Percentiles rank a stretch among this genome's conserved stretches.
Conservation (phyloP, 2,888 invertebrate species). For the Orthosia cruda region DNA sequence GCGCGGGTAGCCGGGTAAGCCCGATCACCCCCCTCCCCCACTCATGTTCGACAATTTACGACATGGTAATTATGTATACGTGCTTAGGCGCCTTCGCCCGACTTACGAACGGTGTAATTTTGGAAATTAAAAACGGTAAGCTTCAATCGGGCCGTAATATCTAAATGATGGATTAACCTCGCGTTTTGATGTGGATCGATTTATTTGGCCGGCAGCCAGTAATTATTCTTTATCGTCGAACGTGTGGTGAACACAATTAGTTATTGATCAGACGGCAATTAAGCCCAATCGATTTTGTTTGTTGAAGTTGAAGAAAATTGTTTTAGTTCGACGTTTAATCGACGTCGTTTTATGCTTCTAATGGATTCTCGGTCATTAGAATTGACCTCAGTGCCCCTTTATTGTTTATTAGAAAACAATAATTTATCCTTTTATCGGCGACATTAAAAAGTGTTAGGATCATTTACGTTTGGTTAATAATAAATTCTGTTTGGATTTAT, state of each 20-base stretch:
- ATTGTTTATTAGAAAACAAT: slow-evolving; percentile 84
- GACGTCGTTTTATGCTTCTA: slow-evolving; percentile 86
- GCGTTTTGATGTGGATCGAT: slow-evolving; percentile 91
- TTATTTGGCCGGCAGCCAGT: slow-evolving; percentile 91
- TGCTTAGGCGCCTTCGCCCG: slow-evolving; percentile 84
- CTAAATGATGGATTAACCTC: slow-evolving; percentile 92
- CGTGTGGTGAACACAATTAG: slow-evolving; percentile 91
- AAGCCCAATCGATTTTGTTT: slow-evolving; percentile 91
- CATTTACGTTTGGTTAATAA: slow-evolving; percentile 58
- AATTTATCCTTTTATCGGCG: slow-evolving; percentile 73
- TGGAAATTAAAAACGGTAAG: slow-evolving; percentile 91
- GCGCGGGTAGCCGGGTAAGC: slow-evolving; percentile 75
- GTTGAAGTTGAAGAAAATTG: slow-evolving; percentile 91
- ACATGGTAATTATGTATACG: slow-evolving; percentile 89
- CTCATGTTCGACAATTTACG: slow-evolving; percentile 89
- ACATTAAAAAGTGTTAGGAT: slow-evolving; percentile 62
- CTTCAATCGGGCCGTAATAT: slow-evolving; percentile 90
- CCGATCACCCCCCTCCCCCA: slow-evolving; percentile 78
- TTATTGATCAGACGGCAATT: slow-evolving; percentile 91
- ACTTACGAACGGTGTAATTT: slow-evolving; percentile 87
- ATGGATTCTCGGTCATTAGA: slow-evolving; percentile 87
- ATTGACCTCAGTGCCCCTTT: slow-evolving; percentile 79
- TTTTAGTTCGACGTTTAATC: slow-evolving; percentile 90
- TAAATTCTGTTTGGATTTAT: slow-evolving; percentile 44
- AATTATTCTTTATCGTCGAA: slow-evolving; percentile 91